Evolutionary conservation across 2,797 vertebrate species (phyloP), one percentile per base, ranked within the genome.

Genomic region (Mareca strepera): DNA sequence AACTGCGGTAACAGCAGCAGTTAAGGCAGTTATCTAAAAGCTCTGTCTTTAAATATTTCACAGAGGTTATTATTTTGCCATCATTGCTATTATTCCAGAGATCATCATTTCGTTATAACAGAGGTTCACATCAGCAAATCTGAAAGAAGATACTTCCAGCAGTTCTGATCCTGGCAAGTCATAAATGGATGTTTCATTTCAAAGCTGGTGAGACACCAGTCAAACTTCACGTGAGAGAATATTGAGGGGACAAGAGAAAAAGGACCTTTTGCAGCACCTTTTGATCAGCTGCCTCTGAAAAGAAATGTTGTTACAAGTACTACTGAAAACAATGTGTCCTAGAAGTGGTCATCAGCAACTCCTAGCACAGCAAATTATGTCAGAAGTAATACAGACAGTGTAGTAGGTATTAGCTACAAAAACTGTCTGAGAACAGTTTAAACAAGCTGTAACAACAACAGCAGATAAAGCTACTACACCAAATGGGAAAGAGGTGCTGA

Each of bases 401-500:
- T 21, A 72, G 70, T 68, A 78, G 33, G 29, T 62, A 68, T 41
- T 86, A 69, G n/a, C 22, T 33, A 74, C 62, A 5, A 70, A 93
- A 83, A 69, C 70, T n/a, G 23, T 43, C 63, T 58, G 75, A 85
- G n/a, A 89, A 53, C 44, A 35, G 41, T 66, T 95, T 87, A 83
- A 93, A 72, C 69, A 91, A 94, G 72, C 64, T 93, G 82, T 82
- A 89, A 74, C 79, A 89, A 60, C 75, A 87, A 26, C 50, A 52
- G 25, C 68, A 80, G 72, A 89, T 93, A 77, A 92, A 89, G 68
- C 56, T 85, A 16, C 82, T 70, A 23, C 2, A 29, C 31, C 70
- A 85, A 91, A 87, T 66, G 53, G 88, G 17, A 48, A 82, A 56
- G 86, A 64, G 76, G 39, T 74, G 73, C 70, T 92, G 76, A 78